Percentiles rank a stretch among this genome's conserved stretches.
phyloP scores from a whole-genome alignment of 2,797 vertebrate genomes.

The Thripadectes ignobilis region DNA sequence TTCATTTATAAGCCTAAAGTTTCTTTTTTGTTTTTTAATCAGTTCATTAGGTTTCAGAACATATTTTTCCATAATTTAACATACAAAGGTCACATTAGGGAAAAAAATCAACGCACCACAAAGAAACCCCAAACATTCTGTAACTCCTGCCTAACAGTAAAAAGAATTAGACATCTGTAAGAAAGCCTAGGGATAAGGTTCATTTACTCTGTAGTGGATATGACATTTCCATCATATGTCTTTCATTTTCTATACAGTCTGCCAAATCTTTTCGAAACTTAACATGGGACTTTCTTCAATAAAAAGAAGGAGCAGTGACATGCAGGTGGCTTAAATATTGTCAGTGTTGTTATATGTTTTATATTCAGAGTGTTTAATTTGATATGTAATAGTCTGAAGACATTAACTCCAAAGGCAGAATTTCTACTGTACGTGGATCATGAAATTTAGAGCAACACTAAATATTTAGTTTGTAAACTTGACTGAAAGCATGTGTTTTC shows the following conservation, averaged over 20 bases:
- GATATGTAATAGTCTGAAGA: background rate
- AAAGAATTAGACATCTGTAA: background rate
- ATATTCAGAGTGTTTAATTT: background rate
- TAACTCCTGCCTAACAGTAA: background rate
- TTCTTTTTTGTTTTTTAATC: background rate
- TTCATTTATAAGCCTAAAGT: background rate
- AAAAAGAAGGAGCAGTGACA: background rate
- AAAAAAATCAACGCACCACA: rapidly evolving
- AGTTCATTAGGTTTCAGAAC: background rate
- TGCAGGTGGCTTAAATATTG: background rate
- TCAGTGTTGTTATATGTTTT: background rate
- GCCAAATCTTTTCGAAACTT: background rate
- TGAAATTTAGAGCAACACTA: background rate
- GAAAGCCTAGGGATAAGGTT: background rate
- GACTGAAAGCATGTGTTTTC: background rate
- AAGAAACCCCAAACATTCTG: background rate
- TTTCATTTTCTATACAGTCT: background rate
- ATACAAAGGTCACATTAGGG: background rate
- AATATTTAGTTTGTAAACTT: background rate
- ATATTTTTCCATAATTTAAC: background rate
- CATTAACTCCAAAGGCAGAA: background rate
- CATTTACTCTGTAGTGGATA: background rate
- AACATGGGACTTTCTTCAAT: rapidly evolving
- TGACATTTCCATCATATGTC: background rate
- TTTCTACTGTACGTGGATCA: background rate